Evolutionary conservation across 2,797 vertebrate species (phyloP).

Genomic region (Enteromius anoplus): DNA sequence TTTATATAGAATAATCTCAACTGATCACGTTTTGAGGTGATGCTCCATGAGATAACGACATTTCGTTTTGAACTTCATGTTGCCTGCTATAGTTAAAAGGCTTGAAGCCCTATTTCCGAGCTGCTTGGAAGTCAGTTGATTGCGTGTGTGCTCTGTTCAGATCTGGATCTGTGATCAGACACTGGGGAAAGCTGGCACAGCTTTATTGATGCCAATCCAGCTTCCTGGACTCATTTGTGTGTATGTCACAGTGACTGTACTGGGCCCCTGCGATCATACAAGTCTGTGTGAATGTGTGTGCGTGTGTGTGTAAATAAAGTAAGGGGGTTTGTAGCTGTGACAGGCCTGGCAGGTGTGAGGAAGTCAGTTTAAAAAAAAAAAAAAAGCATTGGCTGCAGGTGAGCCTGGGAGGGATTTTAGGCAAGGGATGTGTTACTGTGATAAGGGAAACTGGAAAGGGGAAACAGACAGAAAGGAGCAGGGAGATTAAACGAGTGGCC

Average conservation of each 20-base stretch:
- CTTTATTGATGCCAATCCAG: slow-evolving; percentile 47
- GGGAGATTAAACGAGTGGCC: neutral
- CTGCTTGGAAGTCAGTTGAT: neutral
- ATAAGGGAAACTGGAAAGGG: slow-evolving; percentile 60
- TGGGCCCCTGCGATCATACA: neutral
- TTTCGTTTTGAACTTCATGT: neutral
- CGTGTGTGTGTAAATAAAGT: slow-evolving; percentile 22
- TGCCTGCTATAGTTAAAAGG: slow-evolving; percentile 1
- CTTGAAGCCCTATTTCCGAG: slow-evolving; percentile 9
- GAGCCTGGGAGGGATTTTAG: slow-evolving; percentile 65
- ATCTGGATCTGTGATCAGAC: slow-evolving; percentile 52
- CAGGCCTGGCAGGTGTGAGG: slow-evolving; percentile 62
- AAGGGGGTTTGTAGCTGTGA: slow-evolving; percentile 60
- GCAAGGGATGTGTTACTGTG: slow-evolving; percentile 63
- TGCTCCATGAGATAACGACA: neutral
- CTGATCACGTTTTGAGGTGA: slow-evolving; percentile 9
- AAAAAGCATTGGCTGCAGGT: slow-evolving; percentile 69
- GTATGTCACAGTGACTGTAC: slow-evolving; percentile 16
- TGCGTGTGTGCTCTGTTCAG: slow-evolving; percentile 20
- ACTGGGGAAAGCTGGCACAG: slow-evolving; percentile 27
- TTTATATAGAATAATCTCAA: slow-evolving; percentile 18
- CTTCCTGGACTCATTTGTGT: slow-evolving; percentile 32
- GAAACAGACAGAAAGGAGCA: slow-evolving; percentile 19
- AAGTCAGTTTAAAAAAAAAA: slow-evolving; percentile 67
- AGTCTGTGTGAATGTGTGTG: slow-evolving; percentile 3